Base-by-base conservation (phyloP, 37 sponge, comb jelly and placozoan species). In the Aphrocallistes beatrix region DNA sequence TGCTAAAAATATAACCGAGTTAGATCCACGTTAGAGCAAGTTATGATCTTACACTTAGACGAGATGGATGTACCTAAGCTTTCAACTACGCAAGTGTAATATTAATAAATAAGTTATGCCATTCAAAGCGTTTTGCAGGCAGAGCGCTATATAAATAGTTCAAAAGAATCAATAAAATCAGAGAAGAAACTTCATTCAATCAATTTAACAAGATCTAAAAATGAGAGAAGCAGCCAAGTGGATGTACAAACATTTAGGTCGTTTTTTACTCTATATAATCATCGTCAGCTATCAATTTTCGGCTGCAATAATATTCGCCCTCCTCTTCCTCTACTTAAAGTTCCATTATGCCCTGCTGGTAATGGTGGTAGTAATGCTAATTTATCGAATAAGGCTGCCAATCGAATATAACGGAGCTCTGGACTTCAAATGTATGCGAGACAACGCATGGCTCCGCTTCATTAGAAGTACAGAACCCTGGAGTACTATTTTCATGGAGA, bases 391-490 rank as follows among this genome's bases (percentile, higher is more conserved):
- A 8, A 60, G 75, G 21, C 21, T 60, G 3, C 75, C 75, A 3
- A 60, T 60, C n/a, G 75, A 60, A 30, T 60, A 60, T 30, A 60
- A 60, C 34, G 75, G 75, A 60, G 75, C 75, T 19, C 75, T 60
- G 21, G n/a, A 60, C 34, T 25, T 60, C 3, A 60, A 60, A 1
- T 60, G 75, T 19, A 60, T 60, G 8, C 75, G 75, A 19, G n/a
- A 60, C 21, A 60, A 60, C n/a, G n/a, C 3, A 13, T 60, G 8
- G 8, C 34, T 60, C 8, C 75, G 75, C n/a, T 60, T 60, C 21
- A 30, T 13, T 60, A 60, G n/a, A 28, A 60, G 3, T 28, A 30
- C 75, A 6, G 17, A 60, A 60, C 25, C 25, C n/a, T 60, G 75
- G 75, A 30, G n/a, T 8, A 60, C 75, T 8, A 13, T 60, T 19